phyloP scores from a whole-genome alignment of 2,797 vertebrate genomes.

The Protonibea diacanthus region DNA sequence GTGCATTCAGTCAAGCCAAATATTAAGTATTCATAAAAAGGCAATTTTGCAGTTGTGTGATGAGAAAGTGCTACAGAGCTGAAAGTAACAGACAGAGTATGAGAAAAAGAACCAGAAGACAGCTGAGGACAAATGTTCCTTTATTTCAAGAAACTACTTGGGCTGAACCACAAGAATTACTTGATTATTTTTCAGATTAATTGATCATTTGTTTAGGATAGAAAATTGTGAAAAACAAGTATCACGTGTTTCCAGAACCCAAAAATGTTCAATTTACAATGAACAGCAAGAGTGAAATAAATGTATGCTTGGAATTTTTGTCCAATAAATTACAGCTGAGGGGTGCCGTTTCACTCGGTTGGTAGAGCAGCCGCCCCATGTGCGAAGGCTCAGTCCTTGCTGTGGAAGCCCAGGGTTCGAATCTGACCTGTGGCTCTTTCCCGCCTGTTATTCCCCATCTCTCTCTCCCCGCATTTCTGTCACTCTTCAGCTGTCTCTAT shows the following conservation, averaged over 20 bases:
- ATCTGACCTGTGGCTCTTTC: too few species aligned
- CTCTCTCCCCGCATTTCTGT: too few species aligned
- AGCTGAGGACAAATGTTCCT: not conserved
- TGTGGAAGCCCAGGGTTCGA: too few species aligned
- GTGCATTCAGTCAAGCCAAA: not conserved
- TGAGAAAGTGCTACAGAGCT: not conserved
- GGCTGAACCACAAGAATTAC: not conserved
- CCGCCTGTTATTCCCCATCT: too few species aligned
- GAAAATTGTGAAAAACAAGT: not conserved
- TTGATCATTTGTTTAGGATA: not conserved
- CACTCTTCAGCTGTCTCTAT: too few species aligned
- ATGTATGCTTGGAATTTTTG: not conserved
- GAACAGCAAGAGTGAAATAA: not conserved
- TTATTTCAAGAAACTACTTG: not conserved
- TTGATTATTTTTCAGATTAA: not conserved
- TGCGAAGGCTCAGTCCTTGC: too few species aligned
- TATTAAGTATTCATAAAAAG: not conserved
- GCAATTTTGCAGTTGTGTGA: not conserved
- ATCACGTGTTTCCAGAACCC: not conserved
- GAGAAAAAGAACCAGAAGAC: not conserved
- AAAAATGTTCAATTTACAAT: not conserved
- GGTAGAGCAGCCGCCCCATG: too few species aligned
- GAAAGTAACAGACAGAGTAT: not conserved
- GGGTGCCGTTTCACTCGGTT: too few species aligned
- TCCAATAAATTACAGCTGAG: not conserved